phyloP scores from a whole-genome alignment of 2,797 vertebrate species.

The Falco concolor region DNA sequence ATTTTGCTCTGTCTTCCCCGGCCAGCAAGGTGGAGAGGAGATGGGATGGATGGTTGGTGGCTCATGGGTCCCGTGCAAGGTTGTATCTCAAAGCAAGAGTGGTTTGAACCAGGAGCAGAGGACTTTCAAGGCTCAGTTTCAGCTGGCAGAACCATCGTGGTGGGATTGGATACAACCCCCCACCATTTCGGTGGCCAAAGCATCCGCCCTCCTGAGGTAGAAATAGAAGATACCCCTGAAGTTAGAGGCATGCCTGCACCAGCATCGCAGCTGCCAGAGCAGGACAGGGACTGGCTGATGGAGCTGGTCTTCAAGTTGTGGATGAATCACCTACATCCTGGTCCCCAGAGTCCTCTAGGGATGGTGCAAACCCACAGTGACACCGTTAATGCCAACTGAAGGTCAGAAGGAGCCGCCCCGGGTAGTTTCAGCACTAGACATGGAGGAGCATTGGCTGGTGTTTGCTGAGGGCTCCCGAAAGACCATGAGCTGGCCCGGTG shows the following conservation, averaged over 20 bases:
- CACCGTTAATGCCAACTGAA: accelerated
- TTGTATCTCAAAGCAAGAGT: background rate
- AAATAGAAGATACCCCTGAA: background rate
- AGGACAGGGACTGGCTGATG: background rate
- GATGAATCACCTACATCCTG: accelerated
- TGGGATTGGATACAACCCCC: background rate
- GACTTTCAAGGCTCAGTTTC: accelerated
- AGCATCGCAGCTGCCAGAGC: background rate
- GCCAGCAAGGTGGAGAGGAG: background rate
- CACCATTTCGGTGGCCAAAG: background rate
- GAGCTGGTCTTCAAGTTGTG: background rate
- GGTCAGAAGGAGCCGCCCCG: background rate
- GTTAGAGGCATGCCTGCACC: background rate
- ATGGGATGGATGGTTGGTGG: background rate
- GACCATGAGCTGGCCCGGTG: accelerated
- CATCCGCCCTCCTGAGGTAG: background rate
- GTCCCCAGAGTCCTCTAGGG: background rate
- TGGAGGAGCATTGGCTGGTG: background rate
- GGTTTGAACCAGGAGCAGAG: background rate
- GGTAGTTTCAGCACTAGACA: accelerated
- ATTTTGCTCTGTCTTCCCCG: background rate
- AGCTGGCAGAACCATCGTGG: background rate
- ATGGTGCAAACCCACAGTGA: accelerated
- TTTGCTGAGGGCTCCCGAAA: background rate
- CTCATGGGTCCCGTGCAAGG: accelerated